Percentiles rank a stretch among this genome's conserved stretches.
Evolutionary conservation across 2,113 vertebrate genomes (phyloP).

Genomic region (Gasterosteus nipponicus): DNA sequence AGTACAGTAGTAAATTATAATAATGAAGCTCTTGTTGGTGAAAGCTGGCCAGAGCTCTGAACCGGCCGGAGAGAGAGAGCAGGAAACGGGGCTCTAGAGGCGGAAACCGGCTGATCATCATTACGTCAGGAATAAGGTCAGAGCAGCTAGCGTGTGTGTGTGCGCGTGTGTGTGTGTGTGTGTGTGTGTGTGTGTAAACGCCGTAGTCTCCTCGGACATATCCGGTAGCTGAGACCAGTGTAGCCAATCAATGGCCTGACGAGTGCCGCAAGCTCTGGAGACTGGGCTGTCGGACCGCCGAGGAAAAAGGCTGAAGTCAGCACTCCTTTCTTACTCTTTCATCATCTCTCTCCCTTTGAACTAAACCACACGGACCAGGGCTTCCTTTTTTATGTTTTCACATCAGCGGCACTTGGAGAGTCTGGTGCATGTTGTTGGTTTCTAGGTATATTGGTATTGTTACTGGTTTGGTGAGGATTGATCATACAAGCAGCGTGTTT

Average conservation of each 20-base stretch:
- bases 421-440: not conserved
- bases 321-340: constrained; percentile 29
- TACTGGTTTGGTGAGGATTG: not conserved
- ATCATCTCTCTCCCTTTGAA: not conserved
- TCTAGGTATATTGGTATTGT: not conserved
- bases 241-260: constrained; percentile 69
- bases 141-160: constrained; percentile 28
- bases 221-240: constrained; percentile 62
- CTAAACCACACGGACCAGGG: constrained; percentile 1
- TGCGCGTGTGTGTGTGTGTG: not conserved
- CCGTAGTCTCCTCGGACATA: constrained; percentile 57
- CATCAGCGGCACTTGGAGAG: constrained; percentile 1
- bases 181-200: constrained; percentile 3
- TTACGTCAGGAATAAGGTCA: constrained; percentile 61
- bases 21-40: not conserved
- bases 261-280: constrained; percentile 62
- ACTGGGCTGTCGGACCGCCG: constrained; percentile 36
- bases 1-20: not conserved
- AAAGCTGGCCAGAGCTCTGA: constrained; percentile 31
- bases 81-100: constrained; percentile 20
- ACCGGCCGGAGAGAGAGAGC: constrained; percentile 37
- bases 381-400: constrained; percentile 21
- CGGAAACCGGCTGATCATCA: constrained; percentile 55
- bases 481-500: not conserved
- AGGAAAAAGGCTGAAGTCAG: constrained; percentile 64